Evolutionary conservation across 2,797 vertebrate genomes (phyloP), one percentile per base, ranked within the genome.

Genomic region (Phrynocephalus vlangalii): DNA sequence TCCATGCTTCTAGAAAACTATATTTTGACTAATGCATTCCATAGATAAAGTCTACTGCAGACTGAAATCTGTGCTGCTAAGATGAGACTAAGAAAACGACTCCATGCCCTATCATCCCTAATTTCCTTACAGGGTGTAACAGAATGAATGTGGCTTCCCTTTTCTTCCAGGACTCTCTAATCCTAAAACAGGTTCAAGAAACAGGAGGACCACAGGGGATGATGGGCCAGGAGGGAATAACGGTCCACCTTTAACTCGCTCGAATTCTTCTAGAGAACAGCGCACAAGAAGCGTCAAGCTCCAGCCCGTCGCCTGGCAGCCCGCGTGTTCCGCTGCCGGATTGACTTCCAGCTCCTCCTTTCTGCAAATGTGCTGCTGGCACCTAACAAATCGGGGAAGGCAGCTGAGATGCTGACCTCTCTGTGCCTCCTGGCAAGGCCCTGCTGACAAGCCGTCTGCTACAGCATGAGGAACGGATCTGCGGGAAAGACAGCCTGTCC

Each of bases 121-220:
- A 16, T 63, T 63, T 16, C 16, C 11, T 63, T 18, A 44, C 38
- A 44, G 38, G 16, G 60, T 5, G 11, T 20, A 3, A 18, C 18
- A 63, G 60, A 72, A 33, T 24, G 18, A 44, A 48, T 7, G 73
- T 24, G 20, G 24, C 20, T 48, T 79, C 88, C 93, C 52, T 87
- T 81, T 86, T 86, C 15, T 6, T 1, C 0, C 20, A 3, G 80
- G 24, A 81, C 38, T 44, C 38, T 44, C 38, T 44, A 44, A 44
- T 44, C 38, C 60, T 5, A 63, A 76, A 77, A 60, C 16, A 67
- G 33, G 2, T 16, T 28, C 76, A 80, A 79, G 78, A 15, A 26
- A 30, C 0, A 68, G 83, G 82, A 89, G 90, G 91, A 76, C 79
- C 92, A 82, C 85, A 72, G 72, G 77, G 16, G 56, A 85, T 88